Evolutionary conservation across 2,113 vertebrate species (phyloP), one percentile per base, ranked within the genome.

Genomic region (Tonatia bakeri): DNA sequence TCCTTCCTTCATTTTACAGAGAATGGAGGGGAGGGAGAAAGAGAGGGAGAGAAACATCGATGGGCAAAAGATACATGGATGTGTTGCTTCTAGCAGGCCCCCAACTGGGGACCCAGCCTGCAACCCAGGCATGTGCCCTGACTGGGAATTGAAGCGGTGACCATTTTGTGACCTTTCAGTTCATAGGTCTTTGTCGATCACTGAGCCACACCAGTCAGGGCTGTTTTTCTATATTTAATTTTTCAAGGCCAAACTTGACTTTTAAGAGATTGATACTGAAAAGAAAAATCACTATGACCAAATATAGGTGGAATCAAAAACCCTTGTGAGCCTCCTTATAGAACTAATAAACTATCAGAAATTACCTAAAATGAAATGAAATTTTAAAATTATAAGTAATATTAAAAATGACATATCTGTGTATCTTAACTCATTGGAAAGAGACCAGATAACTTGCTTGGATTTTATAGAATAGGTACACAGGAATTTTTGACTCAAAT

Each of bases 401-500:
- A 81, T 82, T 86, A 13, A 87, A 90, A 87, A 77, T 87, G 26
- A 80, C 7, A 67, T 73, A 36, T 36, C 1, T 85, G 31, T 93
- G 24, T 70, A 31, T 79, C 31, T 77, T 93, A 91, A 56, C 28
- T 93, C 70, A 80, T n/a, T 91, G 9, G 43, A 85, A 94, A 77
- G 33, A 76, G 52, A 89, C 38, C 28, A 70, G 17, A n/a, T 93
- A 70, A 94, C 94, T 81, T 77, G 79, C 83, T 81, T 92, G 50
- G 38, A 50, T 86, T 91, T 92, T 94, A 90, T 69, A 88, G 83
- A 36, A 69, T 69, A 80, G 43, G 6, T 79, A 26, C 45, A 76
- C 1, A 86, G 43, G 79, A 91, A 81, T 85, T 82, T 97, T 80
- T 94, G 17, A 76, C 45, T 90, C 19, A 89, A 16, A n/a, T 85